Evolutionary conservation across 1,140 invertebrate genomes (phyloP).

Genomic region (Drosophila ironensis): DNA sequence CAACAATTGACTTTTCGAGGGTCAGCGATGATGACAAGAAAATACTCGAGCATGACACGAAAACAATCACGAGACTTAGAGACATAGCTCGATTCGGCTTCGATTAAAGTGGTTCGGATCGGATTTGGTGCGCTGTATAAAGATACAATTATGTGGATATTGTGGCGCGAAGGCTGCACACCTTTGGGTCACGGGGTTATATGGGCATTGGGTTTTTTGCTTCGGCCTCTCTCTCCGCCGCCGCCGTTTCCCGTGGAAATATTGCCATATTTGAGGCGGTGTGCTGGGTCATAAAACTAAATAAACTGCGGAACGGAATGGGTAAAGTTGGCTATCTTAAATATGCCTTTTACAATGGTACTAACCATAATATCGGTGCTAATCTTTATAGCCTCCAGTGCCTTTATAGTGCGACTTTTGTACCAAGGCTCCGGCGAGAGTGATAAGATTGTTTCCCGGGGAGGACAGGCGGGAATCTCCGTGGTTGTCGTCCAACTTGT

Average conservation of each 20-base stretch:
- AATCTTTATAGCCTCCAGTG: constrained; percentile 58
- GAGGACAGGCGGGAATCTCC: constrained; percentile 27
- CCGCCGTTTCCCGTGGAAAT: constrained; percentile 7
- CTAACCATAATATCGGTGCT: constrained; percentile 62
- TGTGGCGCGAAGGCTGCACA: constrained; percentile 13
- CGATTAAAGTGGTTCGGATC: constrained; percentile 14
- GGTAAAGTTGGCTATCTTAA: constrained; percentile 61
- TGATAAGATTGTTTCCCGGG: constrained; percentile 59
- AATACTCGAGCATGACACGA: constrained; percentile 19
- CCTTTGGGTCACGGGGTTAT: constrained; percentile 40
- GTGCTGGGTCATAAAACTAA: constrained; percentile 28
- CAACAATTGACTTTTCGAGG: constrained; percentile 47
- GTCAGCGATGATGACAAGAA: constrained; percentile 42
- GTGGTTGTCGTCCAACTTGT: not conserved
- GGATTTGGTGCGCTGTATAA: not conserved
- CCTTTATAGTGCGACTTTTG: constrained; percentile 67
- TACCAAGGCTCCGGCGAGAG: constrained; percentile 33
- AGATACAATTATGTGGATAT: not conserved
- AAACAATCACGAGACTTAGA: constrained; percentile 31
- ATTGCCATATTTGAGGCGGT: constrained; percentile 34
- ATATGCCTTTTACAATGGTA: constrained; percentile 68
- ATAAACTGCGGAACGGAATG: constrained; percentile 27
- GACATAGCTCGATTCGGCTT: constrained; percentile 14
- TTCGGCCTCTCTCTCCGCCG: no score
- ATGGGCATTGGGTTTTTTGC: constrained; percentile 26